Conservation (phyloP, 1,140 invertebrate genomes). For the Sinella curviseta region DNA sequence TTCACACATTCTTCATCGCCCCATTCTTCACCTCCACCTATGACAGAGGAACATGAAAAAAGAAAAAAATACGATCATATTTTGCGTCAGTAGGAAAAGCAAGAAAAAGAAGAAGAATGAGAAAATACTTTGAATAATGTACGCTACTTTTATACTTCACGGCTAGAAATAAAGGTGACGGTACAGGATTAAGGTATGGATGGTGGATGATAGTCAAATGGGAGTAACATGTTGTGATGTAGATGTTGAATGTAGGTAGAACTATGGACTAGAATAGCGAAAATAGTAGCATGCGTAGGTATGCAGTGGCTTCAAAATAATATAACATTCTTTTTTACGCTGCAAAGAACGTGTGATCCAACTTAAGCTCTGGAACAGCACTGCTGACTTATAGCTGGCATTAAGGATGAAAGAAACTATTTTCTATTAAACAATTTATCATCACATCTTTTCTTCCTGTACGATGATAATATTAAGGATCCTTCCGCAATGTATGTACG, state of each 20-base stretch:
- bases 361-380: background rate
- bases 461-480: background rate
- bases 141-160: background rate
- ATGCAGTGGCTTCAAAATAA: no score
- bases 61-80: constrained; percentile 16
- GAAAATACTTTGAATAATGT: constrained; percentile 24
- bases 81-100: background rate
- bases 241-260: no score
- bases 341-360: constrained; percentile 3
- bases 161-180: background rate
- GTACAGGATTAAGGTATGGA: background rate
- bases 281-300: background rate
- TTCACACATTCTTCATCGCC: constrained; percentile 72
- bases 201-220: no score
- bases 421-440: constrained; percentile 26
- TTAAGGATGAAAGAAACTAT: background rate
- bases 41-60: background rate
- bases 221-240: no score
- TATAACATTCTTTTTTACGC: background rate
- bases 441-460: background rate
- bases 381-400: constrained; percentile 15
- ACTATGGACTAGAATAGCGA: background rate
- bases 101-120: constrained; percentile 14
- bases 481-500: no score
- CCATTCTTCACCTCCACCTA: constrained; percentile 30